phyloP scores from a whole-genome alignment of 1,140 invertebrate species.

The Colletes latitarsis region DNA sequence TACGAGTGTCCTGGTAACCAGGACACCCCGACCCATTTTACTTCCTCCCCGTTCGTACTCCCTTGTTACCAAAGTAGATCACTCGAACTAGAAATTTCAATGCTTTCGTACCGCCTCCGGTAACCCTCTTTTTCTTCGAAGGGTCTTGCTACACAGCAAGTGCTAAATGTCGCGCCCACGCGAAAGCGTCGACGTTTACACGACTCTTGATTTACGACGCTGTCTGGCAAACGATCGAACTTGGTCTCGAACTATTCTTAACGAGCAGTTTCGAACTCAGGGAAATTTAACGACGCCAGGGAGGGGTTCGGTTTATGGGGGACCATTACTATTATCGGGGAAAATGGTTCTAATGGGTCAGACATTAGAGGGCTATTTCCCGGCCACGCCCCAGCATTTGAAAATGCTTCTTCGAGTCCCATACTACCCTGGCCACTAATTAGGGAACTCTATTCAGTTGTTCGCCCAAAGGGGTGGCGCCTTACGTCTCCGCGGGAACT shows the following conservation, averaged over 20 bases:
- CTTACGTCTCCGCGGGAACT: constrained; percentile 36
- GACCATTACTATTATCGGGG: not conserved
- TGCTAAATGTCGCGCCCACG: not conserved
- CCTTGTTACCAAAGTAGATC: constrained; percentile 65
- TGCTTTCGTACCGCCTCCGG: constrained; percentile 19
- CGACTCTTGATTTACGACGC: too few species aligned
- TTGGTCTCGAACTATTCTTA: not conserved
- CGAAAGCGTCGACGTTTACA: not conserved
- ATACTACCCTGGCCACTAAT: constrained; percentile 69
- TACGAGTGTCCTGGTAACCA: constrained; percentile 26
- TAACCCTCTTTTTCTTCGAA: too few species aligned
- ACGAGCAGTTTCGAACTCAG: too few species aligned
- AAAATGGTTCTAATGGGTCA: not conserved
- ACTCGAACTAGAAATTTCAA: constrained; percentile 60
- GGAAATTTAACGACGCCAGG: not conserved
- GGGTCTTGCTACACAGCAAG: not conserved
- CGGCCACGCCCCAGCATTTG: constrained; percentile 36
- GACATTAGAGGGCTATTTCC: constrained; percentile 16
- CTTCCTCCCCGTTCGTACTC: constrained; percentile 46
- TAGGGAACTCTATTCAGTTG: constrained; percentile 68
- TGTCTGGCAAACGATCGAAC: not conserved
- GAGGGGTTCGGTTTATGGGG: not conserved
- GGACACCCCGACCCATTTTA: constrained; percentile 6
- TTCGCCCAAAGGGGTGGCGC: constrained; percentile 41
- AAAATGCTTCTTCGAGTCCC: constrained; percentile 51